A percentile compares a stretch with the other conserved stretches of the same genome.
Evolutionary conservation across 2,797 vertebrate genomes (phyloP).

Genomic region (Cynopterus sphinx): DNA sequence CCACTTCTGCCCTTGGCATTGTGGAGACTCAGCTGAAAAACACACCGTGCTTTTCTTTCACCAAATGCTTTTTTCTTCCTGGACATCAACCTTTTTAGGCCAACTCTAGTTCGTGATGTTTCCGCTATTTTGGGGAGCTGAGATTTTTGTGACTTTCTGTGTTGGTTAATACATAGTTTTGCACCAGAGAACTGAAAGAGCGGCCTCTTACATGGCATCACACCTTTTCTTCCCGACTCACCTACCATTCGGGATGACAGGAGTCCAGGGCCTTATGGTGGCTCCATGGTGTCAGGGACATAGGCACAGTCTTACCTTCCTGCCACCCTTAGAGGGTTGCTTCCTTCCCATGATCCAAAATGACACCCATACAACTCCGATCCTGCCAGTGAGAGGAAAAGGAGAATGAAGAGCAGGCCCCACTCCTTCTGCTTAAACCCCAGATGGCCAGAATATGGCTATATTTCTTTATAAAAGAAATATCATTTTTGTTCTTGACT

Average conservation of each 20-base stretch:
- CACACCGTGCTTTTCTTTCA: not conserved
- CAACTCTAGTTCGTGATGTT: not conserved
- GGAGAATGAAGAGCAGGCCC: fast-evolving
- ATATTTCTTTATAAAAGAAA: not conserved
- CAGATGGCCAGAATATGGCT: not conserved
- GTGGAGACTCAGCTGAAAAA: not conserved
- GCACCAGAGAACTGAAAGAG: not conserved
- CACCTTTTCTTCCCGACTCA: not conserved
- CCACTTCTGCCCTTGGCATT: not conserved
- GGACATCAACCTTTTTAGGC: not conserved
- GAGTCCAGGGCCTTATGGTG: fast-evolving
- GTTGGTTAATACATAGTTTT: not conserved
- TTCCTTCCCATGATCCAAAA: fast-evolving
- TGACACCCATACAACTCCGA: no score
- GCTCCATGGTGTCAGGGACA: fast-evolving
- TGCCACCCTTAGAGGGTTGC: not conserved
- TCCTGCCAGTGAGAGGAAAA: not conserved
- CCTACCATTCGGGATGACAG: not conserved
- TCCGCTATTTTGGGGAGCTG: not conserved
- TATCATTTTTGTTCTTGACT: not conserved
- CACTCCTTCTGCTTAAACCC: not conserved
- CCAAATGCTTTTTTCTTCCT: not conserved
- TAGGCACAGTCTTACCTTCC: fast-evolving
- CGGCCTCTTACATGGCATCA: fast-evolving
- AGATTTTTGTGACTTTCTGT: not conserved